Evolutionary conservation across 2,888 invertebrate species (phyloP).

Genomic region (Hoplodrina blanda): DNA sequence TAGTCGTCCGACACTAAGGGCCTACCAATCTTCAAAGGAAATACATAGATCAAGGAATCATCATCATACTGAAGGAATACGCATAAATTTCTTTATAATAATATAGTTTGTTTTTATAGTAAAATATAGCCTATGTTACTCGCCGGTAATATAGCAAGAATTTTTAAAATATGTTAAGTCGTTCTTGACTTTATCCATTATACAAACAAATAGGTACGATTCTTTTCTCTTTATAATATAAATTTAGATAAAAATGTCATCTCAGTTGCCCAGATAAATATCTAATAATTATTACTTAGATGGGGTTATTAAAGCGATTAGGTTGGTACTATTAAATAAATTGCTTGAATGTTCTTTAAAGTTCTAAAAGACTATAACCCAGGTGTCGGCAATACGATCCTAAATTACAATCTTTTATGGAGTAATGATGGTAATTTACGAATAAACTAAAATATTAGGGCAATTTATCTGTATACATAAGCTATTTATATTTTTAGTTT

Average conservation of each 20-base stretch:
- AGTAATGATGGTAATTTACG: conserved; percentile 2
- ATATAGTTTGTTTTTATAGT: too few relatives aligned
- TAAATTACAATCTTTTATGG: background rate
- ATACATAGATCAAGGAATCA: too few relatives aligned
- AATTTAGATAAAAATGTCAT: conserved; percentile 7
- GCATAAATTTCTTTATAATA: too few relatives aligned
- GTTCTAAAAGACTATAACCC: conserved; percentile 4
- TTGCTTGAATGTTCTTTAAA: conserved; percentile 15
- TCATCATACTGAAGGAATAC: too few relatives aligned
- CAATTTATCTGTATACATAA: background rate
- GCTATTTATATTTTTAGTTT: background rate
- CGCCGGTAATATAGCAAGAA: too few relatives aligned
- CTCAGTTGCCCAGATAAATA: background rate
- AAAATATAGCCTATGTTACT: too few relatives aligned
- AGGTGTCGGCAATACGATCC: conserved; percentile 10
- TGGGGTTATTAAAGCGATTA: background rate
- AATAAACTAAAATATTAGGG: background rate
- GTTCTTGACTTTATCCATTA: too few relatives aligned
- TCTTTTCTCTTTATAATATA: too few relatives aligned
- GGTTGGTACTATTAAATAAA: background rate
- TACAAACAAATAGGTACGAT: too few relatives aligned
- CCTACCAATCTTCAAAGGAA: too few relatives aligned
- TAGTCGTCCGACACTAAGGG: too few relatives aligned
- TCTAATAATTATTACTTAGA: background rate
- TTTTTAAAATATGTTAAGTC: too few relatives aligned